Base-by-base conservation (phyloP, 2,888 invertebrate species). In the Amblyteles armatorius region DNA sequence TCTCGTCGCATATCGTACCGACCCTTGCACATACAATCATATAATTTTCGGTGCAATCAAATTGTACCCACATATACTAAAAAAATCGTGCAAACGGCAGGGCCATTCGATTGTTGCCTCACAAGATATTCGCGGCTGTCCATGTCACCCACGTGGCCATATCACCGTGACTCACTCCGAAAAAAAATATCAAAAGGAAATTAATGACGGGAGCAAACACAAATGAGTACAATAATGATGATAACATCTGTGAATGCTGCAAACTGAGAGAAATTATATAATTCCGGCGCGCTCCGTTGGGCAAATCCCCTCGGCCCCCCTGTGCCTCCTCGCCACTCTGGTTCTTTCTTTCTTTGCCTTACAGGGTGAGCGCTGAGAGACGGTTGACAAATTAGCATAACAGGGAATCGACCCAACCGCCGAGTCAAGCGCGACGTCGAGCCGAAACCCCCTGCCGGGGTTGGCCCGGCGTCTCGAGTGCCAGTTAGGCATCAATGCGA, bases 371-470 rank as follows among this genome's bases (percentile, higher is more conserved):
- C 83, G 73, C 50, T 36, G 36, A 16, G 44, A 88, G 91, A 92
- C 93, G 92, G 93, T 93, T 93, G 92, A 92, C 92, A 91, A 93
- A 93, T 93, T 93, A 93, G 92, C 93, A 93, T 93, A 93, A 93
- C 92, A 91, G 91, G 92, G 92, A 91, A 91, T 91, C 92, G 92
- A 92, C 90, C 91, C 91, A 91, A 93, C 92, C 91, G 85, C 89
- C 90, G 88, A 92, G 90, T 91, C 91, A 91, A 92, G 90, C 92
- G 90, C 89, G 79, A 71, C 68, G 79, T 71, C 69, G 84, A 86
- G 84, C 73, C 76, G 79, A 83, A 90, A 89, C 89, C 90, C 90
- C 90, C 90, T 89, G 88, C 88, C 88, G 88, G 88, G 79, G 87
- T 84, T 79, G 55, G 82, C 68, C 83, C 79, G 63, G 57, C 90